Base-by-base conservation (phyloP, 2,888 invertebrate genomes). In the Synergus itoensis region DNA sequence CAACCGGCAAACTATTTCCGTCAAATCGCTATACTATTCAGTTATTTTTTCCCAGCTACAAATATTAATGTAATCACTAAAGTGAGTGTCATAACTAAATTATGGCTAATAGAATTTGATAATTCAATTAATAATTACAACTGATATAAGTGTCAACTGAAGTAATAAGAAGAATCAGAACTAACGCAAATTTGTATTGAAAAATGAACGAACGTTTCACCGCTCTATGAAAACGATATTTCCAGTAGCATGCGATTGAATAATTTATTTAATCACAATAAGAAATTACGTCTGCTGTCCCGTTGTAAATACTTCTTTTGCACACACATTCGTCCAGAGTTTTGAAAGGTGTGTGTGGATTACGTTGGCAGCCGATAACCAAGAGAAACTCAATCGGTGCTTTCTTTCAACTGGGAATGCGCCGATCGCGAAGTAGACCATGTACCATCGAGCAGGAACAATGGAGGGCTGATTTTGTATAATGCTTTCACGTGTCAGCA, bases 1-100 rank as follows among this genome's bases (percentile, higher is more conserved):
- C 82, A 84, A 82, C 83, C 80, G 80, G 28, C 79, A 83, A 83
- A 82, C 83, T 81, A 82, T 82, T 82, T 83, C 83, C 82, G 83
- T n/a, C n/a, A 53, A 53, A 53, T 48, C 5, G 48, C 5, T 7
- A 48, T 7, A 48, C 16, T 5, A 1, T 45, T 28, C 28, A 28
- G 45, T 4, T 14, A 11, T 9, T 11, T 9, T 11, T 43, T 1
- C 11, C 8, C 9, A 43, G 43, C 43, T 43, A 5, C 7, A 48
- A 16, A 16, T n/a, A 5, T 48, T 5, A 48, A 48, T 4, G 21
- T 11, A 60, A 60, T 21, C 60, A 21, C 60, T 1, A 28, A 28
- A 28, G 28, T 28, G 28, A 28, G 28, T 28, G 1, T 28, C 28
- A 28, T 5, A 60, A 3, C 21, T 60, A 60, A 48, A 18, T 21